phyloP scores from a whole-genome alignment of 2,888 invertebrate genomes.

The Phengaris alcon region DNA sequence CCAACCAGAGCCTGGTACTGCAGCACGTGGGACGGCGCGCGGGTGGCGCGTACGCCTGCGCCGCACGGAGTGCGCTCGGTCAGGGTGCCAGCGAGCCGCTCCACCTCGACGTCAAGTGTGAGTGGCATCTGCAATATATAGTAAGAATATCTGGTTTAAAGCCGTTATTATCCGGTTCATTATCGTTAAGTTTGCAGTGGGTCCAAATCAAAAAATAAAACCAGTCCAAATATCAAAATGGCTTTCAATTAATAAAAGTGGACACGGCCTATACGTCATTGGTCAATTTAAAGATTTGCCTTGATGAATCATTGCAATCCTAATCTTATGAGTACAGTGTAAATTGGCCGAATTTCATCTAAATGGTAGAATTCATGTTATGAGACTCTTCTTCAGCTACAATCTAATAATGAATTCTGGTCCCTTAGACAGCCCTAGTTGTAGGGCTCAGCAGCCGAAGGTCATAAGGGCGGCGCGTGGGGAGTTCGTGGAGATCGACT shows the following conservation, averaged over 20 bases:
- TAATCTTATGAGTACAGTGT: too few relatives aligned
- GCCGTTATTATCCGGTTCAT: too few relatives aligned
- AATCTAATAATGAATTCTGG: neutral
- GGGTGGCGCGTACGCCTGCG: slow-evolving; percentile 83
- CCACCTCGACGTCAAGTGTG: slow-evolving; percentile 22
- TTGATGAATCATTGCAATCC: too few relatives aligned
- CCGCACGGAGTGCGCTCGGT: slow-evolving; percentile 80
- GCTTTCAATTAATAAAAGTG: too few relatives aligned
- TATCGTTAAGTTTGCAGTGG: too few relatives aligned
- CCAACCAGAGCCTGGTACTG: slow-evolving; percentile 89
- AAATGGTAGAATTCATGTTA: neutral
- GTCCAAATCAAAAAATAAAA: too few relatives aligned
- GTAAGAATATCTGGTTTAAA: neutral
- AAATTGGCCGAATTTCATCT: too few relatives aligned
- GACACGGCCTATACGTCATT: too few relatives aligned
- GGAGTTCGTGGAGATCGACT: slow-evolving; percentile 81
- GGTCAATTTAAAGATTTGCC: too few relatives aligned
- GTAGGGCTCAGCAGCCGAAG: slow-evolving; percentile 79
- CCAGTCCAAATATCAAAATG: too few relatives aligned
- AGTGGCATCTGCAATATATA: neutral
- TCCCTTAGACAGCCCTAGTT: slow-evolving; percentile 81
- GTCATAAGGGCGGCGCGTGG: slow-evolving; percentile 83
- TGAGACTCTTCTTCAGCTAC: neutral
- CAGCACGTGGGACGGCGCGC: slow-evolving; percentile 86
- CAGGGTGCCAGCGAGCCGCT: slow-evolving; percentile 21